Evolutionary conservation across 2,113 vertebrate genomes (phyloP), one percentile per base, ranked within the genome.

Genomic region (Cisticola juncidis): DNA sequence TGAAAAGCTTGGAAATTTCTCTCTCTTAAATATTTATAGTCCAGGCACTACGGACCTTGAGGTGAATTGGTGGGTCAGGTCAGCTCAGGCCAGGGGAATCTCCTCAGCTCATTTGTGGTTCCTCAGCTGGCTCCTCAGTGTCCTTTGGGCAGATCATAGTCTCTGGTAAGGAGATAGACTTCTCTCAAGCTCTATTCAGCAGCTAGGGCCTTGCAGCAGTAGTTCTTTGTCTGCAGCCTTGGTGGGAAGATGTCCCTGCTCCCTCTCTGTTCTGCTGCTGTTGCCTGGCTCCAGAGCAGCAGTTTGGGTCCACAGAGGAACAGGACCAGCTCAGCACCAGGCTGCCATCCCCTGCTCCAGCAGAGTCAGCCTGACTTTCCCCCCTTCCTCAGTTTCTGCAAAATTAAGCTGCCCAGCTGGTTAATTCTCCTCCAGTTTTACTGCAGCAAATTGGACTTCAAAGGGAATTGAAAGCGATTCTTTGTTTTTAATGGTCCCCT

Each of bases 361-460:
- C 31, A 56, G 62, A 53, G 47, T 77, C 76, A 50, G 38, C 23
- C 44, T 90, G 51, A 62, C 1, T 29, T 95, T 81, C 73, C 58
- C 74, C 69, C 28, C 13, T 86, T 86, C 81, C 93, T 92, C 24
- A 12, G 61, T 90, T 96, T 95, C 88, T 95, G 79, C 48, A 83
- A 84, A 88, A 94, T 90, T 96, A 96, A 92, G 76, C 78, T 86
- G 24, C 72, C 89, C 66, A 90, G 70, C 88, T 78, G 92, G 97
- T 94, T 94, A 96, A 95, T 95, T 97, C 86, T 95, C 56, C 81
- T 60, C 84, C 93, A 94, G 92, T 95, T 96, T 91, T 95, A 94
- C 95, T 97, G 95, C 94, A 96, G 96, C 95, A 97, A 97, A 97
- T 97, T 97, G 97, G 94, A 97, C 95, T 97, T 97, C 95, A 97